phyloP scores from a whole-genome alignment of 2,888 invertebrate species.

The Griposia aprilina region DNA sequence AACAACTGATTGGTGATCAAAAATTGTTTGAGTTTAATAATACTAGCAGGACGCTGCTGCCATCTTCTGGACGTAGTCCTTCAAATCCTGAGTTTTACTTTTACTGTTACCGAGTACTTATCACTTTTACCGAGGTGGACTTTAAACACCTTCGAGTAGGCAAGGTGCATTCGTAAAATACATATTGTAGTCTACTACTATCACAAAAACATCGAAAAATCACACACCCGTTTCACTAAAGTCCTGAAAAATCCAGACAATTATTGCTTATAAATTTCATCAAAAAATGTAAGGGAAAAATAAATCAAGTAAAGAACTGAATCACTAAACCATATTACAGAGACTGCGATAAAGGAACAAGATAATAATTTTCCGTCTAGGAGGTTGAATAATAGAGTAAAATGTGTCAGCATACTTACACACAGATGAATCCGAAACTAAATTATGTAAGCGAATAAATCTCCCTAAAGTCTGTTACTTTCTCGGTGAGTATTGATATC shows the following conservation, averaged over 20 bases:
- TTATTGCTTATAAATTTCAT: not conserved
- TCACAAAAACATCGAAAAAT: not conserved
- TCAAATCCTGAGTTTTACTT: not conserved
- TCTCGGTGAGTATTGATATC: conserved; percentile 49
- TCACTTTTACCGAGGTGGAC: no score
- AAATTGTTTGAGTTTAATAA: not conserved
- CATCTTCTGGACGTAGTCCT: not conserved
- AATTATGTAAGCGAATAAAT: conserved; percentile 54
- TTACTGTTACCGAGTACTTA: not conserved
- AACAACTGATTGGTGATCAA: not conserved
- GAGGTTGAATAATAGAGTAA: conserved; percentile 51
- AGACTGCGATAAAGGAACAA: conserved; percentile 26
- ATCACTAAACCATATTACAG: conserved; percentile 36
- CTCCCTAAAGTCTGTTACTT: conserved; percentile 31
- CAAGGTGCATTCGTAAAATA: no score
- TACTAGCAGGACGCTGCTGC: not conserved
- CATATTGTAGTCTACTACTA: not conserved
- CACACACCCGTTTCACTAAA: not conserved
- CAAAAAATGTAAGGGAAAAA: conserved; percentile 6
- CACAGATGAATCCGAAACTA: conserved; percentile 34
- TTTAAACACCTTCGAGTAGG: not conserved
- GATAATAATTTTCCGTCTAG: conserved; percentile 56
- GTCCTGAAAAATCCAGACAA: not conserved
- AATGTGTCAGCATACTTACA: conserved; percentile 55
- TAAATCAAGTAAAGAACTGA: conserved; percentile 45